Conservation (phyloP, 2,113 vertebrate species). For the Centrocercus urophasianus region DNA sequence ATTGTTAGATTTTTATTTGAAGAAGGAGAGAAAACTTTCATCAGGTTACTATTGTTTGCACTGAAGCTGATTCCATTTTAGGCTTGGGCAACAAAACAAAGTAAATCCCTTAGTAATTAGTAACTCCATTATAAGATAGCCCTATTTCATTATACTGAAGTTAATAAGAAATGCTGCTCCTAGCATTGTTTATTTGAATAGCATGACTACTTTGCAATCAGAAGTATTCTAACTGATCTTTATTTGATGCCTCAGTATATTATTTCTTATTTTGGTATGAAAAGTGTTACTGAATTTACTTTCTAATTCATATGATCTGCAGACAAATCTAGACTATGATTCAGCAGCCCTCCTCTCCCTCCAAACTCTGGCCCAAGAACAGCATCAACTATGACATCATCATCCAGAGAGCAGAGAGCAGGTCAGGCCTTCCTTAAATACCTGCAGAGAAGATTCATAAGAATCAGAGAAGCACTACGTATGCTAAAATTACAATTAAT, state of each 20-base stretch:
- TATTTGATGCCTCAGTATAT: neutral
- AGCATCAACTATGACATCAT: neutral
- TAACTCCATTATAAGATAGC: neutral
- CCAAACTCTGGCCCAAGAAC: neutral
- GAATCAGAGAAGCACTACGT: neutral
- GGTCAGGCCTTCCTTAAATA: neutral
- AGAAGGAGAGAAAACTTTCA: neutral
- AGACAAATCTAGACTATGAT: neutral
- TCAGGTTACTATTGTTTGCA: neutral
- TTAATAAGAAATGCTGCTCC: neutral
- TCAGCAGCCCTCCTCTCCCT: neutral
- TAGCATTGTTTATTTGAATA: neutral
- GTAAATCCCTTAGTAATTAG: neutral
- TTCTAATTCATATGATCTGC: neutral
- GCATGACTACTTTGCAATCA: neutral
- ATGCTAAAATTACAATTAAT: neutral
- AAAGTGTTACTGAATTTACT: neutral
- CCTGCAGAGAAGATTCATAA: neutral
- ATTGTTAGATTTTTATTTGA: neutral
- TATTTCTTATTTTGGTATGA: neutral
- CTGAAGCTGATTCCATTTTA: neutral
- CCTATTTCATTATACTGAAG: neutral
- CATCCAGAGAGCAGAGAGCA: neutral
- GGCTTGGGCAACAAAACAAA: neutral
- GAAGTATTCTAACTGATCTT: neutral